Conservation (phyloP, 2,888 invertebrate species). For the Esperia sulphurella region DNA sequence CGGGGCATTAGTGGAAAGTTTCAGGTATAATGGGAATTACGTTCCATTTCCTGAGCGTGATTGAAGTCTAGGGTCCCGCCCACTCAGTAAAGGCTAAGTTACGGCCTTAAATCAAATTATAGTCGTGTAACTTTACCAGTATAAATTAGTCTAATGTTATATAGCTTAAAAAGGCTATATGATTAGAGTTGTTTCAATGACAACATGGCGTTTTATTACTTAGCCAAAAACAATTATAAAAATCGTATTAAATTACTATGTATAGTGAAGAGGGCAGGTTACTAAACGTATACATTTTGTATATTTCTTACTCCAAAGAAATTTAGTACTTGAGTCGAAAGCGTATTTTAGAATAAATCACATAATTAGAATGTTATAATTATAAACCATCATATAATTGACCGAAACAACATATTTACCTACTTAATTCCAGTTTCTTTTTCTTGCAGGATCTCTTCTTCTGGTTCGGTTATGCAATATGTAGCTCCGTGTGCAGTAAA, state of each 20-base stretch:
- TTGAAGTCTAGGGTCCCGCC: slow-evolving; percentile 54
- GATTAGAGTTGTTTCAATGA: not conserved
- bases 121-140: not conserved
- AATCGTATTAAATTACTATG: no score
- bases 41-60: slow-evolving; percentile 61
- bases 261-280: no score
- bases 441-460: no score
- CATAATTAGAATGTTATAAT: no score
- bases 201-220: no score
- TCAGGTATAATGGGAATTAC: slow-evolving; percentile 56
- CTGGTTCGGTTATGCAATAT: not conserved
- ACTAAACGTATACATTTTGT: no score
- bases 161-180: not conserved
- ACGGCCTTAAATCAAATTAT: slow-evolving; percentile 12
- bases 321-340: no score
- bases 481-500: slow-evolving; percentile 4
- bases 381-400: no score
- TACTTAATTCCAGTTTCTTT: no score
- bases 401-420: no score
- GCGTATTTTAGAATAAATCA: no score
- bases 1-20: slow-evolving; percentile 29
- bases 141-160: not conserved
- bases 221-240: no score
- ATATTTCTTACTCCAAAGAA: not conserved
- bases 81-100: slow-evolving; percentile 18